Evolutionary conservation across 2,113 vertebrate species (phyloP).

Genomic region (Larimichthys crocea): DNA sequence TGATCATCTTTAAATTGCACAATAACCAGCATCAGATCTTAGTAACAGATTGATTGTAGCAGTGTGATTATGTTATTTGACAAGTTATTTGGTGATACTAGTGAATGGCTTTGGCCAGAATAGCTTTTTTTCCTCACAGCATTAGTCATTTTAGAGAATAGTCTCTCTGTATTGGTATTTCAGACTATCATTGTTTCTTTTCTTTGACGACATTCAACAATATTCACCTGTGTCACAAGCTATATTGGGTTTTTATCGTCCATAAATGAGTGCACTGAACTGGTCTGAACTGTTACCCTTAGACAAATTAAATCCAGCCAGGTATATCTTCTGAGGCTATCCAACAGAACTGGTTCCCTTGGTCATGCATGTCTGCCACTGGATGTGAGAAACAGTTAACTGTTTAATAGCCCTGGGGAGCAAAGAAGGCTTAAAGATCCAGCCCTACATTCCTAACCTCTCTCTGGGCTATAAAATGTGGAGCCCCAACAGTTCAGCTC

Average conservation of each 20-base stretch:
- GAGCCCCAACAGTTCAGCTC: conserved; percentile 64
- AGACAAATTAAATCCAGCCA: conserved; percentile 53
- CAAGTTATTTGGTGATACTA: background rate
- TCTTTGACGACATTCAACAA: background rate
- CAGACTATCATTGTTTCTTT: background rate
- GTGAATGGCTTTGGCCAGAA: background rate
- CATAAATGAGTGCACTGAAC: background rate
- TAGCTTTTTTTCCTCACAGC: background rate
- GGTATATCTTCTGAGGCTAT: conserved; percentile 51
- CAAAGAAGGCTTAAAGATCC: conserved; percentile 52
- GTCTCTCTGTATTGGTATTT: background rate
- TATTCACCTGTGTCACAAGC: background rate
- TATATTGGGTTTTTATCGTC: background rate
- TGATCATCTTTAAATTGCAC: background rate
- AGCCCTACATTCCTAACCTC: conserved; percentile 75
- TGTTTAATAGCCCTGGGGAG: conserved; percentile 59
- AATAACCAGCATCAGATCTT: background rate
- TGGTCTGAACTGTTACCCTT: conserved; percentile 17
- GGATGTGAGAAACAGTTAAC: conserved; percentile 53
- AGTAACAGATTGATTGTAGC: background rate
- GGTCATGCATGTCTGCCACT: conserved; percentile 55
- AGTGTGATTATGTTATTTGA: background rate
- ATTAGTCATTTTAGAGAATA: background rate
- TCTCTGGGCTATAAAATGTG: conserved; percentile 68
- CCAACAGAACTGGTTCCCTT: conserved; percentile 66